Evolutionary conservation across 2,113 vertebrate genomes (phyloP).

Genomic region (Penelope pileata): DNA sequence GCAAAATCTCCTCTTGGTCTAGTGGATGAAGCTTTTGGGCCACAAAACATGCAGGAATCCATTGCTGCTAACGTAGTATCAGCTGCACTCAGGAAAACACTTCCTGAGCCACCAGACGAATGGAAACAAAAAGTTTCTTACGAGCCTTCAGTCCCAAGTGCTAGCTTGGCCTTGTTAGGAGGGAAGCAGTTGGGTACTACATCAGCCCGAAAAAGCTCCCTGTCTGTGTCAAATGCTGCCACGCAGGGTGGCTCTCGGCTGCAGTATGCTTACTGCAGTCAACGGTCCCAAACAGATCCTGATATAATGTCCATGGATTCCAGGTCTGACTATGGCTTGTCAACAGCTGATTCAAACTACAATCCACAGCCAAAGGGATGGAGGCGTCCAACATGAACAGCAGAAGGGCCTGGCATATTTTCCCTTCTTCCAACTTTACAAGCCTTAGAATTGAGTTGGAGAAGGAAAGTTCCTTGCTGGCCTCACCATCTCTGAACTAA

Average conservation of each 20-base stretch:
- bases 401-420: not conserved
- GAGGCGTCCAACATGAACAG: slow-evolving; percentile 79
- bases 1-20: slow-evolving; percentile 88
- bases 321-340: slow-evolving; percentile 75
- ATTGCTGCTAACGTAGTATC: slow-evolving; percentile 84
- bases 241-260: slow-evolving; percentile 74
- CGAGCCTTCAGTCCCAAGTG: slow-evolving; percentile 51
- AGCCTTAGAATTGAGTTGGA: slow-evolving; percentile 11
- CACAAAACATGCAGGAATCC: slow-evolving; percentile 84
- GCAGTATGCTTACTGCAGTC: slow-evolving; percentile 75
- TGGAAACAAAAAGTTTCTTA: slow-evolving; percentile 84
- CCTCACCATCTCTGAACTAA: not conserved
- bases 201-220: slow-evolving; percentile 63
- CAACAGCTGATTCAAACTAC: slow-evolving; percentile 74
- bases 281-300: slow-evolving; percentile 77
- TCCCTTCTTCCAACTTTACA: not conserved
- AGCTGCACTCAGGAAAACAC: slow-evolving; percentile 86
- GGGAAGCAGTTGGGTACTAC: slow-evolving; percentile 49
- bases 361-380: slow-evolving; percentile 83
- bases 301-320: slow-evolving; percentile 70
- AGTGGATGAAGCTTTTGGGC: slow-evolving; percentile 89
- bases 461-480: not conserved
- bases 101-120: slow-evolving; percentile 81
- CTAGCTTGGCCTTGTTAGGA: not conserved
- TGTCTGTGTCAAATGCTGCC: slow-evolving; percentile 43